Conservation (phyloP, 2,888 invertebrate genomes). For the Amorpha juglandis region DNA sequence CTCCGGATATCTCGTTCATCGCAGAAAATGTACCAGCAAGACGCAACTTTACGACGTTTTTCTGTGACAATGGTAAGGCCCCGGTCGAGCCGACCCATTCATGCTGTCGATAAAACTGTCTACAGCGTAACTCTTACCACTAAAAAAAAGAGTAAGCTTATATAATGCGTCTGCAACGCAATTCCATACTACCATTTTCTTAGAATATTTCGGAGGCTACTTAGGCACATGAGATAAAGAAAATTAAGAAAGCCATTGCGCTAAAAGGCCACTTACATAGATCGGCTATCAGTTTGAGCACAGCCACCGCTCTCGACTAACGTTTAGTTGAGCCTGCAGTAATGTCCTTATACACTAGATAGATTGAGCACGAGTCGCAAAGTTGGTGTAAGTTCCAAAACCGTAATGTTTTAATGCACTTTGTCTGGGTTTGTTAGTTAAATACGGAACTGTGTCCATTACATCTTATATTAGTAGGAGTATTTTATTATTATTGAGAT, state of each 20-base stretch:
- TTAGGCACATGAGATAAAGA: constrained; percentile 17
- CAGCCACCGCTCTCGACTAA: constrained; percentile 28
- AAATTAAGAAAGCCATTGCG: constrained; percentile 23
- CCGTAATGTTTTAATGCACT: constrained; percentile 73
- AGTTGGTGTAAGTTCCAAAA: constrained; percentile 62
- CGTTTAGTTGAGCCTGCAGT: constrained; percentile 39
- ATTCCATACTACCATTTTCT: not conserved
- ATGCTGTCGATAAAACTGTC: too few species aligned
- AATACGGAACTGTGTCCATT: constrained; percentile 53
- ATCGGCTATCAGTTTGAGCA: constrained; percentile 3
- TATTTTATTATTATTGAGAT: not conserved
- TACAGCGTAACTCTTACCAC: too few species aligned
- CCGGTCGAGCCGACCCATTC: too few species aligned
- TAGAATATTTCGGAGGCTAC: not conserved
- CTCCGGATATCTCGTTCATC: too few species aligned
- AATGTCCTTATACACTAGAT: constrained; percentile 39
- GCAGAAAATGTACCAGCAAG: too few species aligned
- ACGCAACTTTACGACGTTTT: too few species aligned
- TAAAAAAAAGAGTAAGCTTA: too few species aligned
- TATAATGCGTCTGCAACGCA: not conserved
- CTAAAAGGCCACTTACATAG: constrained; percentile 23
- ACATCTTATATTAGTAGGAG: constrained; percentile 15
- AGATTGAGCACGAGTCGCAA: constrained; percentile 50
- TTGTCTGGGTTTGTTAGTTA: constrained; percentile 57
- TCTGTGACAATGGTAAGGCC: too few species aligned